Conservation (phyloP, 2,113 vertebrate species). For the Ptyas mucosa region DNA sequence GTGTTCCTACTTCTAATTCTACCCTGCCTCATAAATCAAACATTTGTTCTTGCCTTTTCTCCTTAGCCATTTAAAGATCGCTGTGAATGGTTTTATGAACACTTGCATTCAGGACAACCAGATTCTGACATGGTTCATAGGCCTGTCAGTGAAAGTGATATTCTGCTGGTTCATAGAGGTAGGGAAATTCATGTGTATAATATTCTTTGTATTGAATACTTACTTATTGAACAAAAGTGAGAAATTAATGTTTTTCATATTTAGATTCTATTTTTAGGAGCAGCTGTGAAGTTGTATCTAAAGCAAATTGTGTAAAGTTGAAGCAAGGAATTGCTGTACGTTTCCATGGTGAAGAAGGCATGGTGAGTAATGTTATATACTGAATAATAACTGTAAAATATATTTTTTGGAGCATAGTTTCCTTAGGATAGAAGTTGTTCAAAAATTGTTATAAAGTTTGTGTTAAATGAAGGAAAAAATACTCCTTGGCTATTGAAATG, state of each 20-base stretch:
- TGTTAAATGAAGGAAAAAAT: not conserved
- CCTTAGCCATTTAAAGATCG: slow-evolving; percentile 94
- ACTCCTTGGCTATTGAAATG: not conserved
- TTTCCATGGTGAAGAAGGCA: slow-evolving; percentile 97
- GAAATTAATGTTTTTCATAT: slow-evolving; percentile 69
- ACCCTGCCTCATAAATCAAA: not conserved
- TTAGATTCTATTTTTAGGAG: slow-evolving; percentile 98
- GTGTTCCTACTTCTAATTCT: not conserved
- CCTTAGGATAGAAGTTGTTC: not conserved
- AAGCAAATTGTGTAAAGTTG: slow-evolving; percentile 93
- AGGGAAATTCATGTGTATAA: slow-evolving; percentile 22
- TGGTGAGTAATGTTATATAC: slow-evolving; percentile 75
- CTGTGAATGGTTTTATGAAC: slow-evolving; percentile 98
- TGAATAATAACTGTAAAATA: slow-evolving; percentile 1
- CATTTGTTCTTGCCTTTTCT: slow-evolving; percentile 33
- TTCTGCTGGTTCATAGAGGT: slow-evolving; percentile 97
- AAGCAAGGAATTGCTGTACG: slow-evolving; percentile 97
- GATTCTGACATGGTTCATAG: slow-evolving; percentile 98
- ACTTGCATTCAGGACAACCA: slow-evolving; percentile 86
- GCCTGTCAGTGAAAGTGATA: slow-evolving; percentile 94
- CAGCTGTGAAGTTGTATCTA: slow-evolving; percentile 98
- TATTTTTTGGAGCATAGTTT: not conserved
- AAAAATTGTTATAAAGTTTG: not conserved
- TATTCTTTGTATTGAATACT: slow-evolving; percentile 6
- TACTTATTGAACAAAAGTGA: slow-evolving; percentile 21